phyloP scores from a whole-genome alignment of 2,113 vertebrate species.

The Mesocricetus auratus region DNA sequence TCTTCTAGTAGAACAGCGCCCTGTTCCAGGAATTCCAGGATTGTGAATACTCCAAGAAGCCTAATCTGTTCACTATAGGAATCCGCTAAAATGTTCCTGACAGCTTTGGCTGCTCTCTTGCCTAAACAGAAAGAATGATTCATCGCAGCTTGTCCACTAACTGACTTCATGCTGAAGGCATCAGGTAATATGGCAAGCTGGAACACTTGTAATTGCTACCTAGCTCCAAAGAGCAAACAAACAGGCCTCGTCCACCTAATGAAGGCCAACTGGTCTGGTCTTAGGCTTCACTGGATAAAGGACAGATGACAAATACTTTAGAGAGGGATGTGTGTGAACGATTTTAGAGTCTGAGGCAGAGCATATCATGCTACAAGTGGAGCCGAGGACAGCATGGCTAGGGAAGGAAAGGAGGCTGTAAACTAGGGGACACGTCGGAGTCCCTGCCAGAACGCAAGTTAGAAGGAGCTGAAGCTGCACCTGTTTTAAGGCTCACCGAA shows the following conservation, averaged over 20 bases:
- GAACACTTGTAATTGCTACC: constrained; percentile 84
- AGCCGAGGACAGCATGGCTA: background rate
- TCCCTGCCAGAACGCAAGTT: constrained; percentile 74
- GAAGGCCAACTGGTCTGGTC: constrained; percentile 82
- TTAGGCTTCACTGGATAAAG: constrained; percentile 72
- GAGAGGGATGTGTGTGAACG: constrained; percentile 75
- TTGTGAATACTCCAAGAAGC: constrained; percentile 83
- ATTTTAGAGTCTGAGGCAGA: constrained; percentile 76
- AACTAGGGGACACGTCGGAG: constrained; percentile 65
- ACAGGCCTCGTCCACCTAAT: constrained; percentile 78
- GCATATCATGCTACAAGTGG: constrained; percentile 78
- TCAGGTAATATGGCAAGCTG: constrained; percentile 80
- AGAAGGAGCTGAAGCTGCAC: constrained; percentile 56
- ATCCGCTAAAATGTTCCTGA: constrained; percentile 82
- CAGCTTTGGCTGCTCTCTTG: constrained; percentile 82
- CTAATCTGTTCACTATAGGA: constrained; percentile 64
- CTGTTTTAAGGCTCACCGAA: constrained; percentile 53
- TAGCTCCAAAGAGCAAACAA: constrained; percentile 86
- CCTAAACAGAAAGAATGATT: constrained; percentile 88
- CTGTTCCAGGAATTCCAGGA: constrained; percentile 74
- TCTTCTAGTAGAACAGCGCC: constrained; percentile 59
- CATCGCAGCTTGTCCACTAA: constrained; percentile 59
- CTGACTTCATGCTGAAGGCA: constrained; percentile 85
- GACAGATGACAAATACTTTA: constrained; percentile 85
- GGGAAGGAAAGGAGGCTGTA: constrained; percentile 71